Percentiles rank a stretch among this genome's conserved stretches.
Evolutionary conservation across 2,888 invertebrate species (phyloP).

Genomic region (Odontothrips loti): DNA sequence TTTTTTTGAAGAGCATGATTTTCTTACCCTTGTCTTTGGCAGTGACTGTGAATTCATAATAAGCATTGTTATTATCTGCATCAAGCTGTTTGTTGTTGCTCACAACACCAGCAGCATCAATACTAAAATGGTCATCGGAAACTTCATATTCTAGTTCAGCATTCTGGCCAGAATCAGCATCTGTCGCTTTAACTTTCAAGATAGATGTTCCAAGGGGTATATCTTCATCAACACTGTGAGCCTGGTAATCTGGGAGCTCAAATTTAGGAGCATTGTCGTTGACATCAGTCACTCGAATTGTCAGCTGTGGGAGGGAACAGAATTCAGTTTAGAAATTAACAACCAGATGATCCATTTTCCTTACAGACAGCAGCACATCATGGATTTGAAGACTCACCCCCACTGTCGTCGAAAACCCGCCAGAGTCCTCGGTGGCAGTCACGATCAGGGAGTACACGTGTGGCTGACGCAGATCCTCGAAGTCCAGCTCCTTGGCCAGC

Average conservation of each 20-base stretch:
- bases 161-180: conserved; percentile 90
- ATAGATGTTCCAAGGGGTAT: conserved; percentile 88
- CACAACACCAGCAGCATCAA: conserved; percentile 88
- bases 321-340: conserved; percentile 27
- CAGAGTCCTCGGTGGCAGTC: conserved; percentile 95
- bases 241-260: conserved; percentile 93
- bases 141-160: conserved; percentile 92
- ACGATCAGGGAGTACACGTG: conserved; percentile 90
- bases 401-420: conserved; percentile 90
- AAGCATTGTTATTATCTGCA: conserved; percentile 94
- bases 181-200: conserved; percentile 91
- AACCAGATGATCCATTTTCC: too few species aligned
- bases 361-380: too few species aligned
- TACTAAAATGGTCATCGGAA: conserved; percentile 89
- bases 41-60: conserved; percentile 90
- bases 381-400: conserved; percentile 76
- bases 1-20: neutral
- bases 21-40: conserved; percentile 80
- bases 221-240: conserved; percentile 93
- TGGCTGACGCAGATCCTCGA: conserved; percentile 91
- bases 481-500: conserved; percentile 91
- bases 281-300: conserved; percentile 90
- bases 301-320: conserved; percentile 58
- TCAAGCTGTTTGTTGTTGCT: conserved; percentile 83
- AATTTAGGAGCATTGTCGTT: conserved; percentile 98